phyloP scores from a whole-genome alignment of 2,113 vertebrate genomes.

The Sebastes schlegelii region DNA sequence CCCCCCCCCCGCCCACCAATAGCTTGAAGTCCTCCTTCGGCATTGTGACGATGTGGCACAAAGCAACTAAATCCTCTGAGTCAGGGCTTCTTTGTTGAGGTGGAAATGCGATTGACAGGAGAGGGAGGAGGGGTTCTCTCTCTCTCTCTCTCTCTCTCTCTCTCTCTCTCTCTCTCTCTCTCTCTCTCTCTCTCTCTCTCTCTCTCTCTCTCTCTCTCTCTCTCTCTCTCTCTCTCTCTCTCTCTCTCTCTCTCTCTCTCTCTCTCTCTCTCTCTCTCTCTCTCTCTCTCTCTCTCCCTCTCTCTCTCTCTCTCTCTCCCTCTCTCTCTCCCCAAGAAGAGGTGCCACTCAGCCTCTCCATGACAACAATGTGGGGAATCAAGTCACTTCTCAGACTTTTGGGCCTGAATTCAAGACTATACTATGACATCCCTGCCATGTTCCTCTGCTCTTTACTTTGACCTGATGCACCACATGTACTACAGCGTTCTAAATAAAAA shows the following conservation, averaged over 20 bases:
- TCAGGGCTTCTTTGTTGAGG: slow-evolving; percentile 4
- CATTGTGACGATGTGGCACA: neutral
- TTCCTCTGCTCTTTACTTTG: slow-evolving; percentile 18
- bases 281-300: neutral
- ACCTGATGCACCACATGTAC: slow-evolving; percentile 1
- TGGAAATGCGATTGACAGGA: neutral
- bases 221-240: neutral
- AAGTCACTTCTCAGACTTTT: slow-evolving; percentile 20
- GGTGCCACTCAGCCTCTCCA: slow-evolving; percentile 25
- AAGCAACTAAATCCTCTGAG: neutral
- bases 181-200: neutral
- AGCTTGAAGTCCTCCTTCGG: neutral
- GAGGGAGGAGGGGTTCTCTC: neutral
- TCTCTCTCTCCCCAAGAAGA: neutral
- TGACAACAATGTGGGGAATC: slow-evolving; percentile 45
- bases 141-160: neutral
- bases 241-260: neutral
- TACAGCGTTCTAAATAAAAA: neutral
- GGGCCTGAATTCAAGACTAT: slow-evolving; percentile 5
- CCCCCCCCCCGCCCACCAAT: neutral
- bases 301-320: neutral
- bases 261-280: neutral
- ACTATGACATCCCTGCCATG: neutral
- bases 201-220: neutral
- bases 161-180: neutral